phyloP scores from a whole-genome alignment of 1,140 invertebrate species.

The Saccostrea cuccullata region DNA sequence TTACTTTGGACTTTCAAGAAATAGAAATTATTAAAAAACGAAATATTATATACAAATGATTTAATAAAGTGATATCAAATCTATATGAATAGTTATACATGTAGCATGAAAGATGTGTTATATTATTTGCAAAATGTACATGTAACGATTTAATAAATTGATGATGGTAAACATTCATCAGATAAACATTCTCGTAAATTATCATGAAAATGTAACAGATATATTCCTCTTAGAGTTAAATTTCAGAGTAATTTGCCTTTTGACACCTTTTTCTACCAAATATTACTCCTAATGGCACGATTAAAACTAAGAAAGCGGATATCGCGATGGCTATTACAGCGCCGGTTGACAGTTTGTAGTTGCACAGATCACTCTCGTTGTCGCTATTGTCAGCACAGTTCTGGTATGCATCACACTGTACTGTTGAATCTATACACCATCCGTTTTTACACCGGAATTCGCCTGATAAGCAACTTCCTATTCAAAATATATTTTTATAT shows the following conservation, averaged over 20 bases:
- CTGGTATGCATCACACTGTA: background rate
- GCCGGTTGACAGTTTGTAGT: background rate
- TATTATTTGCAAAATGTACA: no score
- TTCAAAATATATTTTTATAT: no score
- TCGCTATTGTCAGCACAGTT: conserved; percentile 36
- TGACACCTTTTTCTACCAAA: background rate
- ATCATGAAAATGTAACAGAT: no score
- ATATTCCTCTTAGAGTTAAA: background rate
- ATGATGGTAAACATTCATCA: no score
- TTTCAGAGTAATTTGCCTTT: conserved; percentile 1
- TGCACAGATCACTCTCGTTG: background rate
- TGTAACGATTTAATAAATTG: no score
- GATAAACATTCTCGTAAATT: no score
- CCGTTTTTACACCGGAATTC: background rate
- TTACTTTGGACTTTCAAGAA: no score
- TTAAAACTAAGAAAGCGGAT: background rate
- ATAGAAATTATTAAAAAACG: no score
- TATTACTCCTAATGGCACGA: background rate
- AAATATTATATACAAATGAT: no score
- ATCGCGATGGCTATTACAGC: background rate
- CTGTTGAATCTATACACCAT: background rate
- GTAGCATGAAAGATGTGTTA: no score
- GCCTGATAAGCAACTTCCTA: background rate
- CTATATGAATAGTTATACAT: no score
- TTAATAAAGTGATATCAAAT: no score